phyloP scores from a whole-genome alignment of 1,140 invertebrate genomes.

The Drosophila sp. region DNA sequence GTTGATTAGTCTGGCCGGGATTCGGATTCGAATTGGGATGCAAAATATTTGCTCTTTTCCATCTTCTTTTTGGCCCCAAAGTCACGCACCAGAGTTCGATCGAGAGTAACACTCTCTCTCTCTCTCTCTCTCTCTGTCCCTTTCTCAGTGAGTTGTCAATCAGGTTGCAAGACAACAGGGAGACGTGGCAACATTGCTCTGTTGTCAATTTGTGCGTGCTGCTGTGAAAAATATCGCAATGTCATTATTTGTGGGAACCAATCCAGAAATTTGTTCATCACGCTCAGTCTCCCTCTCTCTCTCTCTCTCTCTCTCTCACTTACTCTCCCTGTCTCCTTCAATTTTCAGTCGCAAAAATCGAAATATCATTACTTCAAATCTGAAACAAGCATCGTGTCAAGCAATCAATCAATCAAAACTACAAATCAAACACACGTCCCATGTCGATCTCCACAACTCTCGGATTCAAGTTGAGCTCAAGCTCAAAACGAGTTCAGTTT shows the following conservation, averaged over 20 bases:
- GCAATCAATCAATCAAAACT: slow-evolving; percentile 80
- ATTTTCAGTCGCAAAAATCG: slow-evolving; percentile 48
- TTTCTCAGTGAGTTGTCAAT: slow-evolving; percentile 67
- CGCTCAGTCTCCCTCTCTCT: slow-evolving; percentile 22
- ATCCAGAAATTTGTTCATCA: slow-evolving; percentile 59
- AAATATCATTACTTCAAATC: slow-evolving; percentile 77
- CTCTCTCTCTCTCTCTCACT: neutral
- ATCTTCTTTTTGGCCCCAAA: slow-evolving; percentile 33
- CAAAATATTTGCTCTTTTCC: slow-evolving; percentile 42
- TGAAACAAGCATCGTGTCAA: slow-evolving; percentile 49
- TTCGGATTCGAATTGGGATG: slow-evolving; percentile 15
- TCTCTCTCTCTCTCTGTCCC: neutral
- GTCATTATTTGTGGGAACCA: slow-evolving; percentile 82
- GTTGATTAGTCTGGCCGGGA: slow-evolving; percentile 57
- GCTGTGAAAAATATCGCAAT: slow-evolving; percentile 59
- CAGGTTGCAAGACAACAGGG: slow-evolving; percentile 37
- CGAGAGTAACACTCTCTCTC: neutral
- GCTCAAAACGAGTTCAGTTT: slow-evolving; percentile 57
- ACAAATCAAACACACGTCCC: slow-evolving; percentile 74
- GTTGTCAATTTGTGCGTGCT: slow-evolving; percentile 39
- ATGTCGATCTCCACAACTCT: slow-evolving; percentile 19
- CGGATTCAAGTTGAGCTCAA: slow-evolving; percentile 12
- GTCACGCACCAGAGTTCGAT: slow-evolving; percentile 32
- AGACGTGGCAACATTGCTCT: slow-evolving; percentile 34
- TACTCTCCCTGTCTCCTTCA: neutral